phyloP scores from a whole-genome alignment of 1,140 invertebrate genomes.

The Pseudomyrmex gracilis region DNA sequence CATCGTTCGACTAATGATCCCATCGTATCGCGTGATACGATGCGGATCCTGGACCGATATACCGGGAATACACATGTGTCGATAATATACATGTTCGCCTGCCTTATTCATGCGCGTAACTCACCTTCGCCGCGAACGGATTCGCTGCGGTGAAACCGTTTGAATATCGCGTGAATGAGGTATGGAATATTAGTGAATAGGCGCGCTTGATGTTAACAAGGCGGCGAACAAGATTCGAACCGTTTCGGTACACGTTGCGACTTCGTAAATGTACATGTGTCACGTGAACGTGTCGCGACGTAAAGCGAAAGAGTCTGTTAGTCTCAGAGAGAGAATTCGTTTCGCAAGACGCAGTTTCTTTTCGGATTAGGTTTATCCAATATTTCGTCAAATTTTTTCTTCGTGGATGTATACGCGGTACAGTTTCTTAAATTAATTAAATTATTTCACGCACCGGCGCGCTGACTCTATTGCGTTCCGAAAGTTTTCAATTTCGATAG shows the following conservation, averaged over 20 bases:
- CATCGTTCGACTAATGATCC: constrained; percentile 41
- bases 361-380: no score
- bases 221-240: constrained; percentile 23
- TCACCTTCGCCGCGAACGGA: constrained; percentile 40
- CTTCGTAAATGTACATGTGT: constrained; percentile 38
- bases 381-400: no score
- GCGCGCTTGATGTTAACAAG: constrained; percentile 58
- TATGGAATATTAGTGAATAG: constrained; percentile 62
- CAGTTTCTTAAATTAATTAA: no score
- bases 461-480: no score
- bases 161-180: constrained; percentile 37
- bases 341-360: no score
- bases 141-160: constrained; percentile 9
- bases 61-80: constrained; percentile 44
- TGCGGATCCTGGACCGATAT: constrained; percentile 11
- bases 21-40: constrained; percentile 38
- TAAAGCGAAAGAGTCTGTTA: constrained; percentile 34
- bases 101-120: constrained; percentile 20
- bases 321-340: no score
- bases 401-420: no score
- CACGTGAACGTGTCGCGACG: constrained; percentile 43
- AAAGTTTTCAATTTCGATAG: neutral
- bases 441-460: no score
- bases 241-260: constrained; percentile 44
- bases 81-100: constrained; percentile 41